Conservation (phyloP, 2,797 vertebrate species). For the Paguma larvata region DNA sequence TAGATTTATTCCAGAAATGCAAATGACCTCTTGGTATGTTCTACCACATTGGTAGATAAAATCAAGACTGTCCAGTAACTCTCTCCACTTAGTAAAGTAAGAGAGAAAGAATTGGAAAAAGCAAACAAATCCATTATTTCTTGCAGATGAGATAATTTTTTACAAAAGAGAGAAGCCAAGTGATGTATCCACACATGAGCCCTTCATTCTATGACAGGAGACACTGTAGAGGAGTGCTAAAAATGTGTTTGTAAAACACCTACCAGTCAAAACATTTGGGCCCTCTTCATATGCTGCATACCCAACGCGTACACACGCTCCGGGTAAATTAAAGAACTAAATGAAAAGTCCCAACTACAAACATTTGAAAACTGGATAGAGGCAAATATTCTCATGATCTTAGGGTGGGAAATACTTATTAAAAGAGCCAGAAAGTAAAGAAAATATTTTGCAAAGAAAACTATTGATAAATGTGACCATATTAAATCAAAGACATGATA, state of each 20-base stretch:
- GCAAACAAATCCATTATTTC: not conserved
- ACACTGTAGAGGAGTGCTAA: not conserved
- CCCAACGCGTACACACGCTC: too few relatives aligned
- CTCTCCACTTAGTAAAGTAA: not conserved
- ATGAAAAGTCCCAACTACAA: not conserved
- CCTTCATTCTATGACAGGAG: not conserved
- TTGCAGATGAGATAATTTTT: not conserved
- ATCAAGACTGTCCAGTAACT: not conserved
- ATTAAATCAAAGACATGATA: not conserved
- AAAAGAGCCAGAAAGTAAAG: not conserved
- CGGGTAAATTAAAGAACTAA: not conserved
- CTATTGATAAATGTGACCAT: not conserved
- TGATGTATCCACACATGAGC: not conserved
- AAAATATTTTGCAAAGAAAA: not conserved
- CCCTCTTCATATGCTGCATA: too few relatives aligned
- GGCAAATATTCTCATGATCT: not conserved
- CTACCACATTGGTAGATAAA: not conserved
- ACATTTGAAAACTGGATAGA: not conserved
- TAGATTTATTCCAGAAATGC: not conserved
- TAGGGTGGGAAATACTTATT: not conserved
- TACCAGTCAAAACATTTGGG: not conserved
- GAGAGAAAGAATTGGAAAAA: not conserved
- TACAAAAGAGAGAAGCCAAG: not conserved
- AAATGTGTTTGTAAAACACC: not conserved
- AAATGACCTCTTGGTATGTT: not conserved